These are phyloP conservation scores for Dolomedes plantarius DNA, from an alignment of 2,888 invertebrate species.

Conservation along the genomic window DNA sequence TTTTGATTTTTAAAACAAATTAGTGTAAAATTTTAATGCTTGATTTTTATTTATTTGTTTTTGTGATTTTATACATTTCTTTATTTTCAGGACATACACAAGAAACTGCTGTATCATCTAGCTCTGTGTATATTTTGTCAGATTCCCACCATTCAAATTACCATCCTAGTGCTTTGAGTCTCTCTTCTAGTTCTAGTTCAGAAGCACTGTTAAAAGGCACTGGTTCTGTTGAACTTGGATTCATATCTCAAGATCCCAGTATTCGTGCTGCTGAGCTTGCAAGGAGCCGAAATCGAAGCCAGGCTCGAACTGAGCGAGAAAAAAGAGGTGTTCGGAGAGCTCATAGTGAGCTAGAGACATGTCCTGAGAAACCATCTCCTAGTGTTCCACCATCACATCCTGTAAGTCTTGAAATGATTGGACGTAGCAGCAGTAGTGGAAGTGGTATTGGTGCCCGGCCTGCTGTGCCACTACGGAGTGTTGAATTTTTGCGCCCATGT, in stretches of 20 bases:
- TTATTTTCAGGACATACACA: constrained; percentile 44
- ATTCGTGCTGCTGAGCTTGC: constrained; percentile 71
- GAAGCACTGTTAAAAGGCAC: constrained; percentile 78
- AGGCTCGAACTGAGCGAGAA: constrained; percentile 64
- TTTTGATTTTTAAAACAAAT: too few relatives aligned
- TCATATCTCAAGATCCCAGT: constrained; percentile 75
- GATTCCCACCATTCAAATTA: constrained; percentile 56
- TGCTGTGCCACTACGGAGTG: constrained; percentile 58
- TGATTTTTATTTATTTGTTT: neutral
- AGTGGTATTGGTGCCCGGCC: constrained; percentile 58
- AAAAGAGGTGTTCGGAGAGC: constrained; percentile 75
- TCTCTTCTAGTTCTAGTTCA: constrained; percentile 71
- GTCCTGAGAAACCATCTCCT: constrained; percentile 68
- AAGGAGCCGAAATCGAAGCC: constrained; percentile 58
- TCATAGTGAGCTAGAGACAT: constrained; percentile 76
- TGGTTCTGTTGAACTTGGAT: constrained; percentile 81
- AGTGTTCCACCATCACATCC: constrained; percentile 74
- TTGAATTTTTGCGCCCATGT: constrained; percentile 73
- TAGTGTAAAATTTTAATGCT: neutral
- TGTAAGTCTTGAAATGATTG: constrained; percentile 74
- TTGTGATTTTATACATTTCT: too few relatives aligned
- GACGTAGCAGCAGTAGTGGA: constrained; percentile 70
- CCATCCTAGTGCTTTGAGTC: constrained; percentile 69
- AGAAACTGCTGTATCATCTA: constrained; percentile 56
- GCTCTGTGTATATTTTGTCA: constrained; percentile 59